Conservation (phyloP, 1,140 invertebrate genomes). For the Drosophila melanica region DNA sequence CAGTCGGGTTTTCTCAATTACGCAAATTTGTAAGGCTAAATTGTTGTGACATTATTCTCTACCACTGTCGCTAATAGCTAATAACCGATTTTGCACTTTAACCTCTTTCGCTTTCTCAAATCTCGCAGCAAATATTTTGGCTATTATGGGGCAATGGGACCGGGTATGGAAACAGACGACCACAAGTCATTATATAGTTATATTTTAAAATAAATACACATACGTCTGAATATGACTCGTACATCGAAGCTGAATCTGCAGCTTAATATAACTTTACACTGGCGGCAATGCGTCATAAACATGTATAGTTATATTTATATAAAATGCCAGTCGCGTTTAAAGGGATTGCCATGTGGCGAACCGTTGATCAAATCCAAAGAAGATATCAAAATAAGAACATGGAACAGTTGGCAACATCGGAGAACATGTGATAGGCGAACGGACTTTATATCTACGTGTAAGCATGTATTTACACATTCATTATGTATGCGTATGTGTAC, state of each 20-base stretch:
- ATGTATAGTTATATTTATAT: too few relatives aligned
- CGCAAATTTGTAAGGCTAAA: too few relatives aligned
- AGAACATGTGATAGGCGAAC: constrained; percentile 3
- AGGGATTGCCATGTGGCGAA: background rate
- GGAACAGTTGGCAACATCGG: background rate
- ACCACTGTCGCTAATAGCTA: background rate
- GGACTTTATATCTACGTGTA: constrained; percentile 2
- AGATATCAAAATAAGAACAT: background rate
- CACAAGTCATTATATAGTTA: background rate
- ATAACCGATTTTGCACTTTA: background rate
- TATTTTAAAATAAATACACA: too few relatives aligned
- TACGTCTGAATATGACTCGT: too few relatives aligned
- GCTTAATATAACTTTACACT: background rate
- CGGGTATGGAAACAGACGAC: too few relatives aligned
- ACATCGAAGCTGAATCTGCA: background rate
- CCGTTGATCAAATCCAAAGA: too few relatives aligned
- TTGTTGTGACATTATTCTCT: too few relatives aligned
- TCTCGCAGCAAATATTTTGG: background rate
- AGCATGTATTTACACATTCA: background rate
- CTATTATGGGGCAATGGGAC: background rate
- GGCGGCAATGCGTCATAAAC: background rate
- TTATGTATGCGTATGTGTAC: background rate
- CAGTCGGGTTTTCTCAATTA: too few relatives aligned
- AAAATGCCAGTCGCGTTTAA: too few relatives aligned
- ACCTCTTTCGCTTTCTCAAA: background rate